A percentile compares a stretch with the other conserved stretches of the same genome.
These are phyloP conservation scores for Rousettus leschenaultii DNA, from an alignment of 2,113 vertebrate species.

Conservation along the genomic window DNA sequence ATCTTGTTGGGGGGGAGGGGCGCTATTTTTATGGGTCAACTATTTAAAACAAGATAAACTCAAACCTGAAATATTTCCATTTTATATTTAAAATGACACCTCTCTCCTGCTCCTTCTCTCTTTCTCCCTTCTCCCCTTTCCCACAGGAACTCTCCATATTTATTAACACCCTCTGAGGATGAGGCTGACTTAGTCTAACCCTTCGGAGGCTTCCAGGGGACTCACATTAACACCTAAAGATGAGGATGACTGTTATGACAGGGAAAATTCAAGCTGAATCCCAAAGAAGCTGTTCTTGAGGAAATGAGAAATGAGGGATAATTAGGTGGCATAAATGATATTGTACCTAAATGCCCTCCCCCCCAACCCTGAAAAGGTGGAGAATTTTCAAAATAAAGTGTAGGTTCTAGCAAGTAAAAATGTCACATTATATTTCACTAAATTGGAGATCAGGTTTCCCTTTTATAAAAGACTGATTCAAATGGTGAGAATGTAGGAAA, in stretches of 20 bases:
- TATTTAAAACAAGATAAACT: conserved; percentile 23
- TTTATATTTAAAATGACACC: background rate
- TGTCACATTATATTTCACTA: background rate
- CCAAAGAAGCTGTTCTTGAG: background rate
- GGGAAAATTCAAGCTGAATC: background rate
- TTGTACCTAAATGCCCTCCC: background rate
- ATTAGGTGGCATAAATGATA: background rate
- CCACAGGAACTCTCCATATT: background rate
- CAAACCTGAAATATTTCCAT: background rate
- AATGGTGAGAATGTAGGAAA: conserved; percentile 4
- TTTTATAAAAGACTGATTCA: conserved; percentile 7
- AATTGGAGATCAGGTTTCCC: conserved; percentile 15
- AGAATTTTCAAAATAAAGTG: conserved; percentile 33
- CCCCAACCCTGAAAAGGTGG: background rate
- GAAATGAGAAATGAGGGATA: background rate
- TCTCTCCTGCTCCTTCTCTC: background rate
- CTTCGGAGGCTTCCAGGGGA: too few relatives aligned
- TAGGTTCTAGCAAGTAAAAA: conserved; percentile 14
- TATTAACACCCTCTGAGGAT: background rate
- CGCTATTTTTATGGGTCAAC: background rate
- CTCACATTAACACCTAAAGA: background rate
- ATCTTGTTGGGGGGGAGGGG: background rate
- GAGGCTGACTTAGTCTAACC: background rate
- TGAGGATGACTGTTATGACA: background rate
- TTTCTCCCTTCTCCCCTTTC: rapidly evolving